phyloP scores from a whole-genome alignment of 2,797 vertebrate species.

The Microtus agrestis region DNA sequence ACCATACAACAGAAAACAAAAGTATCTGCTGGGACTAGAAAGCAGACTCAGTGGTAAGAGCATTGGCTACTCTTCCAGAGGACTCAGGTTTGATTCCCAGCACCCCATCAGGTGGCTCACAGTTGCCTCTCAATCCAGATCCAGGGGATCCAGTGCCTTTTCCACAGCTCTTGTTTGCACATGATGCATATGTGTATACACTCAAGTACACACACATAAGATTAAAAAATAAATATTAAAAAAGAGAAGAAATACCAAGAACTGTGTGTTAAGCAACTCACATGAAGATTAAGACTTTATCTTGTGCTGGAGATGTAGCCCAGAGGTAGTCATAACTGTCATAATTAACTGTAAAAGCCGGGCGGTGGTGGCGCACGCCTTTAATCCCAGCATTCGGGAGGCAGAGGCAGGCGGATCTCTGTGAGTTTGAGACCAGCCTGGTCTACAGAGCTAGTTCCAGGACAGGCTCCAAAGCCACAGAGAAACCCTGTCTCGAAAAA shows the following conservation, averaged over 20 bases:
- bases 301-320: not conserved
- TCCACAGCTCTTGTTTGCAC: not conserved
- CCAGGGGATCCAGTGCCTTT: not conserved
- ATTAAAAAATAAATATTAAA: not conserved
- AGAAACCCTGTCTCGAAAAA: too few relatives aligned
- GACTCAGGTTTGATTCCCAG: not conserved
- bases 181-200: not conserved
- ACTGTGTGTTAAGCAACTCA: not conserved
- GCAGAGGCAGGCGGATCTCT: too few relatives aligned
- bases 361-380: too few relatives aligned
- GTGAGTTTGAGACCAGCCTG: too few relatives aligned
- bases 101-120: not conserved
- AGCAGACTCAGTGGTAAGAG: not conserved
- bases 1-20: not conserved
- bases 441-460: too few relatives aligned
- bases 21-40: not conserved
- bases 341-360: conserved; percentile 12
- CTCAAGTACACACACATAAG: not conserved
- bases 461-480: too few relatives aligned
- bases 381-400: too few relatives aligned
- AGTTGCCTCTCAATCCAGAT: not conserved
- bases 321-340: not conserved
- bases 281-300: not conserved
- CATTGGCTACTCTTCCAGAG: not conserved
- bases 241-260: not conserved